Base-by-base conservation (phyloP, 2,888 invertebrate species). In the Blomia tropicalis region DNA sequence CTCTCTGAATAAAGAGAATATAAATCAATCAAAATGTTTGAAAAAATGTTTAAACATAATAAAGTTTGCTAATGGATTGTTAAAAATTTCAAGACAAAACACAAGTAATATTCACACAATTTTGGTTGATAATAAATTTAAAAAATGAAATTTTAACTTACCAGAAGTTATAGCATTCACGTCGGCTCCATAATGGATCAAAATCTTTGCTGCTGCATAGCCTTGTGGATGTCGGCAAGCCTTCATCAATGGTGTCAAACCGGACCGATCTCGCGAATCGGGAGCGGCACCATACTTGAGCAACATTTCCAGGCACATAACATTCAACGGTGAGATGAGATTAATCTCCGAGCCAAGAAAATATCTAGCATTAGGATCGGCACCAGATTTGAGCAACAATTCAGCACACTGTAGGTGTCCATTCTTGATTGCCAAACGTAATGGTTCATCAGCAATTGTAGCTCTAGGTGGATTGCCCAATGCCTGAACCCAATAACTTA, bases 281-380 rank as follows among this genome's bases (percentile, higher is more conserved):
- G 91, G 86, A 72, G 87, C 81, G 1, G 91, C 91, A 1, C 90
- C 91, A 71, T 85, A 86, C 22, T 82, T 82, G 63, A 92, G 78
- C 66, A 91, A 76, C 67, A 91, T 76, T 71, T 87, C 83, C 73
- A 91, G 73, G 71, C 85, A 88, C 68, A 86, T 83, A 59, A 84
- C 77, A 70, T 89, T 85, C 66, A 82, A 73, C 5, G 81, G 78
- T 0, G 84, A 85, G 2, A 90, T 83, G 70, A 89, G 77, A 74
- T 89, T 90, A 70, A 92, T 87, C 75, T 92, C 90, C 0, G 87
- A 80, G 4, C 89, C 89, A 73, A 88, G 85, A 76, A 90, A 89
- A 74, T 89, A 88, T n/a, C 86, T 79, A 70, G 88, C 87, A 75
- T 91, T 89, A 4, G 89, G 87, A 73, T 89, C 84, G 0, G 90